These are phyloP conservation scores for Tetropium fuscum DNA, from an alignment of 2,888 invertebrate genomes.

Conservation along the genomic window DNA sequence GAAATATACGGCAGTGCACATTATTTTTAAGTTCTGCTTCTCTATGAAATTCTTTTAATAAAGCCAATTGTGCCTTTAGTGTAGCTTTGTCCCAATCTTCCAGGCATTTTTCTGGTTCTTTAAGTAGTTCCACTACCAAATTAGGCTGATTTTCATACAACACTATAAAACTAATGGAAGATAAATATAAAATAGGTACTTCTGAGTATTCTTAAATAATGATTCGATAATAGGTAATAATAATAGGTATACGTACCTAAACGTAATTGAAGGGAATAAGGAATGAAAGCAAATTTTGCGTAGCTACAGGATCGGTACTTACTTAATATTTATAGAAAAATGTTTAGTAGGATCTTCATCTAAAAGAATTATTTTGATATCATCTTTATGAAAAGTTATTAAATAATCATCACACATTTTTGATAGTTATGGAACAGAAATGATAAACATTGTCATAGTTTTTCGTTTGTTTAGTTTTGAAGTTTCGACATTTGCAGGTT, in stretches of 20 bases:
- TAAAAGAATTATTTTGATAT: slow-evolving; percentile 73
- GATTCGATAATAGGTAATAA: too few relatives aligned
- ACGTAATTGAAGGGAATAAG: too few relatives aligned
- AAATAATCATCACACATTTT: slow-evolving; percentile 65
- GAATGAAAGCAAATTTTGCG: too few relatives aligned
- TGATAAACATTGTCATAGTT: too few relatives aligned
- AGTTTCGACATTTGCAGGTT: too few relatives aligned
- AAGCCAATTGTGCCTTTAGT: slow-evolving; percentile 71
- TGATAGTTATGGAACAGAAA: too few relatives aligned
- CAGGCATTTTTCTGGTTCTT: slow-evolving; percentile 73
- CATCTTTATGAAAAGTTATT: slow-evolving; percentile 71
- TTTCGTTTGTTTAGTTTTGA: too few relatives aligned
- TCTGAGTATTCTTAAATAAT: too few relatives aligned
- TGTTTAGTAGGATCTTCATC: slow-evolving; percentile 72
- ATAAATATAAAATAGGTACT: too few relatives aligned
- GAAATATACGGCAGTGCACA: slow-evolving; percentile 75
- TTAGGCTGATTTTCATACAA: slow-evolving; percentile 77
- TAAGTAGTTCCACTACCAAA: slow-evolving; percentile 76
- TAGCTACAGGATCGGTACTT: too few relatives aligned
- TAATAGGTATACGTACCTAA: too few relatives aligned
- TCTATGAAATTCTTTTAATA: slow-evolving; percentile 64
- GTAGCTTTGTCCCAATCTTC: slow-evolving; percentile 74
- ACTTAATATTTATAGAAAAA: slow-evolving; percentile 79
- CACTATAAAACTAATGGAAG: slow-evolving; percentile 79
- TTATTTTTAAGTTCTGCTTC: slow-evolving; percentile 69